phyloP scores from a whole-genome alignment of 1,140 invertebrate species.

The Tyrophagus putrescentiae region DNA sequence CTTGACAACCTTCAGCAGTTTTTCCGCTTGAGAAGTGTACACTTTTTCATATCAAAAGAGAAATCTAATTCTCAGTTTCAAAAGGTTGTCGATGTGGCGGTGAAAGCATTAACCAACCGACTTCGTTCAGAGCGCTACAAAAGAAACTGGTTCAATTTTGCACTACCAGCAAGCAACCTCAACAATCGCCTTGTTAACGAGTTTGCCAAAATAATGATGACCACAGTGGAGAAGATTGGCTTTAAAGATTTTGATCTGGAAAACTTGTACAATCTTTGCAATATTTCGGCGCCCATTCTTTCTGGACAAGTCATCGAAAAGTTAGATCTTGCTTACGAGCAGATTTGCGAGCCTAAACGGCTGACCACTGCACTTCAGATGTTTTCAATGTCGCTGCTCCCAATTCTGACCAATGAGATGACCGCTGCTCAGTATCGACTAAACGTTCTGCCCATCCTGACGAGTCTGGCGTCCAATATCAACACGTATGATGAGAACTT shows the following conservation, averaged over 20 bases:
- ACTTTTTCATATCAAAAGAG: constrained; percentile 59
- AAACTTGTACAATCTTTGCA: constrained; percentile 53
- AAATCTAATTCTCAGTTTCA: constrained; percentile 43
- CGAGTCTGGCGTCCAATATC: constrained; percentile 63
- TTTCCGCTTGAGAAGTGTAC: constrained; percentile 47
- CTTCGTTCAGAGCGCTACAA: constrained; percentile 48
- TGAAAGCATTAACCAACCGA: constrained; percentile 42
- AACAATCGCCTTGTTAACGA: constrained; percentile 62
- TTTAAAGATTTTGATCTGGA: constrained; percentile 52
- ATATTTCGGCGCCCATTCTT: constrained; percentile 63
- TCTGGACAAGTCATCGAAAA: constrained; percentile 51
- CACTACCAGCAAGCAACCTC: constrained; percentile 51
- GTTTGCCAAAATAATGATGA: constrained; percentile 56
- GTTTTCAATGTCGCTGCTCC: constrained; percentile 3
- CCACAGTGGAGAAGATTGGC: constrained; percentile 51
- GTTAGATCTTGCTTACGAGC: constrained; percentile 59
- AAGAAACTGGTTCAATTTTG: constrained; percentile 48
- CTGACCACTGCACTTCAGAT: constrained; percentile 41
- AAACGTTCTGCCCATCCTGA: constrained; percentile 63
- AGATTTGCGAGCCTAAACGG: constrained; percentile 69
- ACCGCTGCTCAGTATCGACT: constrained; percentile 51
- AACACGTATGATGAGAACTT: constrained; percentile 78
- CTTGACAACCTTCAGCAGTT: neutral
- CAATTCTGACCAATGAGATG: neutral
- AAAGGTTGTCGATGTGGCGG: constrained; percentile 31